Evolutionary conservation across 2,888 invertebrate genomes (phyloP), one percentile per base, ranked within the genome.

Genomic region (Embidobia sp.): DNA sequence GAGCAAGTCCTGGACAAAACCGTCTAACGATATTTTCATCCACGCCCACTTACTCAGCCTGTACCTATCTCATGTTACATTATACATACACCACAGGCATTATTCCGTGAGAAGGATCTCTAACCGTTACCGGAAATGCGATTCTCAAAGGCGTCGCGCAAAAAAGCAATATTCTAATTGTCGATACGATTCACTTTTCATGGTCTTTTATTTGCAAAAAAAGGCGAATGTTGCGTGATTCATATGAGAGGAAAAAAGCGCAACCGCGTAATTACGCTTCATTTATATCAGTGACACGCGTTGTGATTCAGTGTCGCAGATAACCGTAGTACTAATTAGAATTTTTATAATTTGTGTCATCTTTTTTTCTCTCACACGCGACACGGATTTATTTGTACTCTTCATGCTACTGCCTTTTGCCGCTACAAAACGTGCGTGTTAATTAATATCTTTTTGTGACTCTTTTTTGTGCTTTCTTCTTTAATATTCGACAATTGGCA

Each of bases 21-120:
- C 27, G 49, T 73, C 66, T 53, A 77, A 79, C 79, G 77, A 79
- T 77, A 79, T 72, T 79, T 74, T 49, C 74, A 77, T 79, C 77
- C 74, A 74, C 79, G 79, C 79, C 79, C 67, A 79, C 77, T 76
- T 72, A 74, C 48, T 44, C 49, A 57, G 51, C 44, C 29, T 5
- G 63, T 73, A 37, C 63, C 64, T 66, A 59, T 66, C 66, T 74
- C 73, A 44, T 37, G 48, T 74, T 74, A 66, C 74, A 49, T 64
- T 75, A 49, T 46, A 67, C 61, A 61, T 61, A 67, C 51, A 66
- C 61, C 59, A 67, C 37, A 18, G 15, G 1, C 53, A 46, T 59
- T 59, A 61, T 70, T 61, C 44, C 44, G 31, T 70, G 61, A 70
- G 53, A 70, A 70, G 55, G 48, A 51, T 51, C 53, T 46, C 27